Conservation (phyloP, 2,797 vertebrate species). For the Liasis olivaceus region DNA sequence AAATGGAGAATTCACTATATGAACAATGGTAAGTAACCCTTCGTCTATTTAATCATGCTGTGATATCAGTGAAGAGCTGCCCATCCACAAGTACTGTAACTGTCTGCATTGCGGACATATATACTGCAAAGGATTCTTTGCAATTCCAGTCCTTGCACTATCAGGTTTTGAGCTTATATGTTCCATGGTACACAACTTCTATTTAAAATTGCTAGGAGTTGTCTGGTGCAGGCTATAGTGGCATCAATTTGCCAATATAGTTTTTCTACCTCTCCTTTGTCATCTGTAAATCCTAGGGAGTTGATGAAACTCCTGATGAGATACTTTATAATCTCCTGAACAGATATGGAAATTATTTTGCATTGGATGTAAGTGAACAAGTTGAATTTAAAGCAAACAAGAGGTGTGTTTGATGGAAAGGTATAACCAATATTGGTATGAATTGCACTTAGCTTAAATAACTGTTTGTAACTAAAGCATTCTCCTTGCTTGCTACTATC, state of each 20-base stretch:
- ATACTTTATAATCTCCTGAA: not conserved
- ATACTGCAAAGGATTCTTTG: too few species aligned
- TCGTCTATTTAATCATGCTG: too few species aligned
- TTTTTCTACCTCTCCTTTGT: too few species aligned
- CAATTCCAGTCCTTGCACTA: too few species aligned
- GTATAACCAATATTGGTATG: not conserved
- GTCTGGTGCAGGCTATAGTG: not conserved
- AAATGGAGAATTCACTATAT: too few species aligned
- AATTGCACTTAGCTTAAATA: not conserved
- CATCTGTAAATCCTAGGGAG: not conserved
- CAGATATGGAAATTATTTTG: not conserved
- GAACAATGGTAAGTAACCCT: too few species aligned
- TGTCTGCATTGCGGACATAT: too few species aligned
- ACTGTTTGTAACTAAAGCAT: not conserved
- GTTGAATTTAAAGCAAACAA: not conserved
- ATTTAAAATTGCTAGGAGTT: not conserved
- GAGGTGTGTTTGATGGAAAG: not conserved
- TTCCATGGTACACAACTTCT: too few species aligned
- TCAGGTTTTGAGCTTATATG: too few species aligned
- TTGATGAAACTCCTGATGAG: not conserved
- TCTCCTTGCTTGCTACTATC: not conserved
- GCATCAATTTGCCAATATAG: too few species aligned
- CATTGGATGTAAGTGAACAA: not conserved
- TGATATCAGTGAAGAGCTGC: too few species aligned
- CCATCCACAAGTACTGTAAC: too few species aligned